Evolutionary conservation across 2,113 vertebrate species (phyloP), one percentile per base, ranked within the genome.

Genomic region (Hyperoodon ampullatus): DNA sequence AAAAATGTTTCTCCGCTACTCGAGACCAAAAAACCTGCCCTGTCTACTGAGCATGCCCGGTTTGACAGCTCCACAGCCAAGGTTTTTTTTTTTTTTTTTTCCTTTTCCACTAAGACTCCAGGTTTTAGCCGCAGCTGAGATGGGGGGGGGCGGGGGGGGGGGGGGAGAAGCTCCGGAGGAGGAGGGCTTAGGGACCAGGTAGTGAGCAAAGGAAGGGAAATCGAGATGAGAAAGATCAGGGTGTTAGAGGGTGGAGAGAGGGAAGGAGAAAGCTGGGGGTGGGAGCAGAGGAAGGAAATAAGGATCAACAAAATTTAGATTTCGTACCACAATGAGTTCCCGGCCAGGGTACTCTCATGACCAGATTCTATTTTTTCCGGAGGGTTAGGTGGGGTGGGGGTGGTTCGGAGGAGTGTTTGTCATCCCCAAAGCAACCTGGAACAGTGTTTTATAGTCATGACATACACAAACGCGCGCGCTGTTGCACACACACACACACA

Each of bases 41-140:
- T 96, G 96, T 96, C 97, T 98, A 98, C 98, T 98, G 98, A 97
- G 98, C 98, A 98, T 98, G 98, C 97, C 97, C 96, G 97, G 97
- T 98, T 96, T 97, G 97, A 97, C 98, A 97, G 97, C 97, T 97
- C 93, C 95, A 97, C 96, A 96, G 95, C 94, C 47, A 13, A 94
- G 96, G 65, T 0, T 92, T 82, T 92, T 88, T 96, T 93, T 90
- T 93, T 89, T 53, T 61, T 93, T 91, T 90, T 74, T 74, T 42
- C 58, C 58, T 42, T 94, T 94, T 90, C 90, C 94, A 50, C 93
- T 88, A 92, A 97, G 97, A 94, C 97, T 97, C 98, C 97, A 97
- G 97, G 97, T 97, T 98, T 98, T 97, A 97, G 95, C 96, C 95
- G 94, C 97, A 97, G 97, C 97, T 97, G 96, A 97, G 90, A 68